Conservation (phyloP, 2,888 invertebrate genomes). For the Dryobotodes eremita region DNA sequence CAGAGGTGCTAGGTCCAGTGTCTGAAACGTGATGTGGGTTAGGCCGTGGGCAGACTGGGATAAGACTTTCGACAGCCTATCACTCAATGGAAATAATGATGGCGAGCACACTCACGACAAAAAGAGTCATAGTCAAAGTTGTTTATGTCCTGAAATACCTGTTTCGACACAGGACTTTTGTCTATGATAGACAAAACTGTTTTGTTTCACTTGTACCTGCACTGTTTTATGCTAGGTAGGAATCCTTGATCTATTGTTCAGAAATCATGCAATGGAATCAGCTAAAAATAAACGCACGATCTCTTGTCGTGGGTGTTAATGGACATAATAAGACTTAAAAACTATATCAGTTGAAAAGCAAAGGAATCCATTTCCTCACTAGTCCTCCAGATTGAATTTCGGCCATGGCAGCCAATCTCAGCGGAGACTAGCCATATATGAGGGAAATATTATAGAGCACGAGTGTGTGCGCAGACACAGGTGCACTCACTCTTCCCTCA, state of each 20-base stretch:
- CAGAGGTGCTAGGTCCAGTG: constrained; percentile 1
- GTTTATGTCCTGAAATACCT: background rate
- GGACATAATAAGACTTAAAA: constrained; percentile 13
- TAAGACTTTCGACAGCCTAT: background rate
- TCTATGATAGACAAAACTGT: constrained; percentile 22
- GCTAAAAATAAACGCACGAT: constrained; percentile 39
- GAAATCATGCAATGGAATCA: constrained; percentile 32
- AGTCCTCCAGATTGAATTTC: too few species aligned
- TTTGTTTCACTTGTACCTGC: constrained; percentile 1
- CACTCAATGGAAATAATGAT: background rate
- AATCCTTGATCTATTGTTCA: constrained; percentile 44
- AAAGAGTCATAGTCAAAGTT: background rate
- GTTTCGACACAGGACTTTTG: background rate
- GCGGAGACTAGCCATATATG: too few species aligned
- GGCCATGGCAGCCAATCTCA: too few species aligned
- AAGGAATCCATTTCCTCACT: constrained; percentile 14
- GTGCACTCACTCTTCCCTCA: too few species aligned
- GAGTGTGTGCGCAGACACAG: too few species aligned
- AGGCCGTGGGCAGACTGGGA: background rate
- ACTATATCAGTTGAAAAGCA: constrained; percentile 19
- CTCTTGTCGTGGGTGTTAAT: constrained; percentile 40
- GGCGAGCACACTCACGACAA: background rate
- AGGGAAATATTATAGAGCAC: too few species aligned
- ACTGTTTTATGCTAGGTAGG: constrained; percentile 4
- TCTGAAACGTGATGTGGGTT: constrained; percentile 24